Evolutionary conservation across 1,140 invertebrate genomes (phyloP).

Genomic region (Littorina saxatilis): DNA sequence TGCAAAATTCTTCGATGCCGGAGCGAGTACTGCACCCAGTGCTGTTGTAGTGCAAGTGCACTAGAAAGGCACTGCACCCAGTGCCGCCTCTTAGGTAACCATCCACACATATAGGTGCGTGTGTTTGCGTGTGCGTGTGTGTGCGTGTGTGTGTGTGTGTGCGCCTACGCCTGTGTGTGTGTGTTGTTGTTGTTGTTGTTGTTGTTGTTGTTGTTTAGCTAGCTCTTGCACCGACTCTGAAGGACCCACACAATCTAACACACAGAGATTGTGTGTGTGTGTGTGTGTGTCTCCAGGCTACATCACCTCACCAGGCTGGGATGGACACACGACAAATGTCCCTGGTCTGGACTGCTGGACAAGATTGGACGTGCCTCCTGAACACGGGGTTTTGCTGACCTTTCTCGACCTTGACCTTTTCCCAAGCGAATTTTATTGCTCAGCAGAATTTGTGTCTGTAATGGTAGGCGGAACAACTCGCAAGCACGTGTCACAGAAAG

Average conservation of each 20-base stretch:
- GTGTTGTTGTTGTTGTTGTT: not conserved
- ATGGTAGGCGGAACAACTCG: not conserved
- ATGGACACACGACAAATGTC: not conserved
- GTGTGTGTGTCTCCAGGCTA: not conserved
- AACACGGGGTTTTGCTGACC: constrained; percentile 1
- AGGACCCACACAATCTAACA: not conserved
- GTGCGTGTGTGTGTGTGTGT: not conserved
- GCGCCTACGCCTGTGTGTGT: too few relatives aligned
- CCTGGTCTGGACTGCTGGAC: not conserved
- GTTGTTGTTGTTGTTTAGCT: too few relatives aligned
- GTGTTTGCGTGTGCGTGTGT: too few relatives aligned
- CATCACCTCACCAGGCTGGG: not conserved
- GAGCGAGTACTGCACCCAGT: too few relatives aligned
- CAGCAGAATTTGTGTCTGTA: not conserved
- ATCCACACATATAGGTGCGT: too few relatives aligned
- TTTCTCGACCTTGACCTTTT: not conserved
- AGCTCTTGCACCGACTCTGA: not conserved
- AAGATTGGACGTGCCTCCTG: not conserved
- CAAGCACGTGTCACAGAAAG: not conserved
- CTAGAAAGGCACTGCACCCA: too few relatives aligned
- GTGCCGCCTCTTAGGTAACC: not conserved
- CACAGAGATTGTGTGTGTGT: not conserved
- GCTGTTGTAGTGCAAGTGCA: too few relatives aligned
- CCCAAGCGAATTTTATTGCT: too few relatives aligned
- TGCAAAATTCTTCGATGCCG: too few relatives aligned